Conservation (phyloP, 2,888 invertebrate genomes). For the Hylaea fasciaria region DNA sequence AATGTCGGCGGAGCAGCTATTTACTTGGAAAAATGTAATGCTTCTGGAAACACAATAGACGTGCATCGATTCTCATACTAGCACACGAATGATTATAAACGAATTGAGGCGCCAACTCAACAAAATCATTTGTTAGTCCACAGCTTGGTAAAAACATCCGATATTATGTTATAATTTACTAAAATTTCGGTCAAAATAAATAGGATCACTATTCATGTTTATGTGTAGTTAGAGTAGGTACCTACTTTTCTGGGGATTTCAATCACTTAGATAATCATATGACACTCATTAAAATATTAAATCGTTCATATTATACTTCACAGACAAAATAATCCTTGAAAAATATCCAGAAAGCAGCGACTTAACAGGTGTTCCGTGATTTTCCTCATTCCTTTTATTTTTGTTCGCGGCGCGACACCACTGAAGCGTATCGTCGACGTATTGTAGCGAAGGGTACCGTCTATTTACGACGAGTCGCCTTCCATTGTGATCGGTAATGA, state of each 20-base stretch:
- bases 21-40: conserved; percentile 25
- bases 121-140: too few species aligned
- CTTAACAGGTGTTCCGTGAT: conserved; percentile 48
- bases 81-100: background rate
- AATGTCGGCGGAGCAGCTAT: conserved; percentile 33
- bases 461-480: conserved; percentile 38
- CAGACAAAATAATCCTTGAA: too few species aligned
- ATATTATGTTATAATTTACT: too few species aligned
- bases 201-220: too few species aligned
- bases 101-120: background rate
- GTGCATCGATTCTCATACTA: background rate
- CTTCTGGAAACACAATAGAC: conserved; percentile 7
- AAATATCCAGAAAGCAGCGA: conserved; percentile 50
- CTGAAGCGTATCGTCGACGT: conserved; percentile 57
- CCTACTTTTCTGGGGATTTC: too few species aligned
- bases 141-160: too few species aligned
- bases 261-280: too few species aligned
- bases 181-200: too few species aligned
- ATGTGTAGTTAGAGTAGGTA: too few species aligned
- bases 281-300: too few species aligned
- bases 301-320: too few species aligned
- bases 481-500: conserved; percentile 40
- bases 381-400: conserved; percentile 52
- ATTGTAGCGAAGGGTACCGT: conserved; percentile 37
- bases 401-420: conserved; percentile 46